Conservation (phyloP, 2,113 vertebrate species). For the Sporophila hypoxantha region DNA sequence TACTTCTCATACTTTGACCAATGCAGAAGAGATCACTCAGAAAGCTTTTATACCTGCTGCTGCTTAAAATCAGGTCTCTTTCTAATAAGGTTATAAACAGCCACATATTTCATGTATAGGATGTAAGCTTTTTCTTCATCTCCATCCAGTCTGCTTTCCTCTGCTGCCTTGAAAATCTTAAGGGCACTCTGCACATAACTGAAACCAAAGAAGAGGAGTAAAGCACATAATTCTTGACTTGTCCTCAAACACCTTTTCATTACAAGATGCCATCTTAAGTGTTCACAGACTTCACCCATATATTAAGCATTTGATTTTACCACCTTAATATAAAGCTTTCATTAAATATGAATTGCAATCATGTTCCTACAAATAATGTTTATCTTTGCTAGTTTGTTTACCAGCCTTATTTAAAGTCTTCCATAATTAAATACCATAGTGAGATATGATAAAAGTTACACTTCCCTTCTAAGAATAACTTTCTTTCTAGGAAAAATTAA, state of each 20-base stretch:
- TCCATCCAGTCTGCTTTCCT: constrained; percentile 88
- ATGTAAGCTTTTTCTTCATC: constrained; percentile 97
- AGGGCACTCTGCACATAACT: constrained; percentile 91
- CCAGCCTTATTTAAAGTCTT: background rate
- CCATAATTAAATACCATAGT: background rate
- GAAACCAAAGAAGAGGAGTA: constrained; percentile 43
- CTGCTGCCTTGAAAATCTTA: constrained; percentile 94
- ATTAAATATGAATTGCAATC: background rate
- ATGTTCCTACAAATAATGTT: background rate
- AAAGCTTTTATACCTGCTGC: constrained; percentile 80
- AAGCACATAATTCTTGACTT: background rate
- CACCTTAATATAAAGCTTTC: background rate
- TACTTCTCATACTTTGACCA: background rate
- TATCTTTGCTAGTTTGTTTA: background rate
- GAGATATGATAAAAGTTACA: background rate
- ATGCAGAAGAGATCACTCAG: background rate
- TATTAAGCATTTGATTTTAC: background rate
- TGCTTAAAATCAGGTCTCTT: constrained; percentile 93
- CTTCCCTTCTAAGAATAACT: background rate
- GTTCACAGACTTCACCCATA: background rate
- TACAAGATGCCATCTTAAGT: background rate
- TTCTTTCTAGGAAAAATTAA: background rate
- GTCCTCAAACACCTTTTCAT: background rate
- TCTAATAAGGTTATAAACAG: constrained; percentile 90
- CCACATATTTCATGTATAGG: constrained; percentile 94